These are phyloP conservation scores for Periophthalmus modestus DNA, from an alignment of 2,113 vertebrate species.

Conservation along the genomic window DNA sequence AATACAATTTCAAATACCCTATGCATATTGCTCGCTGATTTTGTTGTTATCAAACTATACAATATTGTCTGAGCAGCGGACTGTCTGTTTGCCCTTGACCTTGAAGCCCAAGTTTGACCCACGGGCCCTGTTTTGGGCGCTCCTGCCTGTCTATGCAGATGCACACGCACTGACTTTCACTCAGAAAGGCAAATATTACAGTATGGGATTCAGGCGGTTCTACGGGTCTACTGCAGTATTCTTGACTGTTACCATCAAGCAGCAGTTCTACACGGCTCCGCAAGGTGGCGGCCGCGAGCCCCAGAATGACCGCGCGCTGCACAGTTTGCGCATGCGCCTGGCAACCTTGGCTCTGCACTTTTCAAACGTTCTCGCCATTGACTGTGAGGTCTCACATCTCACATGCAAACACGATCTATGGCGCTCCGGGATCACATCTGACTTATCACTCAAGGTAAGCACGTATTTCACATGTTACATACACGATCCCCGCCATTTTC, in stretches of 20 bases:
- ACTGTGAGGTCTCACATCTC: not conserved
- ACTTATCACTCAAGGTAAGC: constrained; percentile 6
- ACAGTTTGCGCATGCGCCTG: not conserved
- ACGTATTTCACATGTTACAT: not conserved
- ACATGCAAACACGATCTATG: constrained; percentile 15
- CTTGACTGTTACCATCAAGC: not conserved
- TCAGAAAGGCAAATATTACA: no score
- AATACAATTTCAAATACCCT: no score
- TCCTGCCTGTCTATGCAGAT: no score
- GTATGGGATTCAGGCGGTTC: no score
- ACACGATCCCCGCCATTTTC: not conserved
- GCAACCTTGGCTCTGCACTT: not conserved
- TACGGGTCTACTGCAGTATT: no score
- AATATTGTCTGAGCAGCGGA: no score
- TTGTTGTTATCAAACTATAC: no score
- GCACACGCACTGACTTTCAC: no score
- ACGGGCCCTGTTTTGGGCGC: no score
- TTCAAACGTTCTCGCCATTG: not conserved
- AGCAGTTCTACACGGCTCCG: not conserved
- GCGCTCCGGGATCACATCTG: not conserved
- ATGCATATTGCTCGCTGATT: no score
- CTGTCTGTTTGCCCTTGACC: no score
- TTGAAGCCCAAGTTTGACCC: no score
- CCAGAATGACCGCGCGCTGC: not conserved
- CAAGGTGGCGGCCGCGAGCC: not conserved